Conservation (phyloP, 2,113 vertebrate species). For the Thinocorus orbignyianus region DNA sequence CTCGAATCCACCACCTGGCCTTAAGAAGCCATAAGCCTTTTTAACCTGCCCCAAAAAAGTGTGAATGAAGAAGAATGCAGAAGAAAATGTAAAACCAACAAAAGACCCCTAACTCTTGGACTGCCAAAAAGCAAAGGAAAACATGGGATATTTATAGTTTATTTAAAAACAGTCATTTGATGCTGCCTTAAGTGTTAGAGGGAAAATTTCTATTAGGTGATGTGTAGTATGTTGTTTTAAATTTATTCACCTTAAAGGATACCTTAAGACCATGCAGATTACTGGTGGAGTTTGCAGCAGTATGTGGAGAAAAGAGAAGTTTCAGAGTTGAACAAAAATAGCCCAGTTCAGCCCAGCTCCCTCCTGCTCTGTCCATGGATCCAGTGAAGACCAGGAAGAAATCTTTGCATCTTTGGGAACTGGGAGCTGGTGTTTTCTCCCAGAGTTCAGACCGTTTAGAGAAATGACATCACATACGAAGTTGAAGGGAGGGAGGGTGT, state of each 20-base stretch:
- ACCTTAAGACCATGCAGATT: conserved; percentile 35
- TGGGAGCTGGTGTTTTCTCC: neutral
- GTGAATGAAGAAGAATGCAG: conserved; percentile 6
- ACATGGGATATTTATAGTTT: conserved; percentile 74
- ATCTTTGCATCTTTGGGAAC: neutral
- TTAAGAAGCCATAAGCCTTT: conserved; percentile 78
- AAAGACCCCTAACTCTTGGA: conserved; percentile 49
- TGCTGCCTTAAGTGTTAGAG: conserved; percentile 66
- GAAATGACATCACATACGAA: neutral
- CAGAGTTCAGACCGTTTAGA: neutral
- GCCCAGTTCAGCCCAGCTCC: neutral
- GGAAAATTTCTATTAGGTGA: conserved; percentile 65
- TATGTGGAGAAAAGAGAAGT: neutral
- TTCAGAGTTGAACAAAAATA: neutral
- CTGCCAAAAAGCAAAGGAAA: conserved; percentile 70
- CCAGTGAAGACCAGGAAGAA: neutral
- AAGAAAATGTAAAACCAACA: conserved; percentile 31
- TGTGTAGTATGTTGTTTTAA: conserved; percentile 65
- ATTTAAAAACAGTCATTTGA: conserved; percentile 69
- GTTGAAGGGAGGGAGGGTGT: neutral
- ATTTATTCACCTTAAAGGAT: conserved; percentile 64
- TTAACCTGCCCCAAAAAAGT: conserved; percentile 69
- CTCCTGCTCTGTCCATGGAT: neutral
- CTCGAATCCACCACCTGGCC: conserved; percentile 39
- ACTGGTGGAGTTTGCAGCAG: conserved; percentile 30